Evolutionary conservation across 92 coral and sea anemone genomes (phyloP).

Genomic region (Palythoa heliodiscus): DNA sequence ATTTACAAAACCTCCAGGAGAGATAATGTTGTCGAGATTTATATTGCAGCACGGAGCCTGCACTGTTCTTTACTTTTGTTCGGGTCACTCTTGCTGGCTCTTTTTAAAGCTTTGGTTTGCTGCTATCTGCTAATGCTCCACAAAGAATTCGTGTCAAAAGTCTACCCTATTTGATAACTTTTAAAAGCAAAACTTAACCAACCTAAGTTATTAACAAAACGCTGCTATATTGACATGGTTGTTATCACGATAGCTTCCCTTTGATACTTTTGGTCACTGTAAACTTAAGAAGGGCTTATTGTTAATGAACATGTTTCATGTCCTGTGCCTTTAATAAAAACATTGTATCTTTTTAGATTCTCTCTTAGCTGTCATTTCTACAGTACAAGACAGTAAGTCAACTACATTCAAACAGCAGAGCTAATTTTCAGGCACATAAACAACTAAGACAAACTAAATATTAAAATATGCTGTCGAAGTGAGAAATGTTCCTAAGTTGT

Average conservation of each 20-base stretch:
- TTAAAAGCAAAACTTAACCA: too few relatives aligned
- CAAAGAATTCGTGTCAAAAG: neutral
- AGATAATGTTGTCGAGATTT: too few relatives aligned
- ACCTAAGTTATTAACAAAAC: too few relatives aligned
- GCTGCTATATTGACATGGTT: neutral
- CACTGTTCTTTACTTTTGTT: too few relatives aligned
- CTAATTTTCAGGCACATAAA: conserved; percentile 15
- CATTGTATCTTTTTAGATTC: neutral
- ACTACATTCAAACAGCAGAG: conserved; percentile 8
- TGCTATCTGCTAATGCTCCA: neutral
- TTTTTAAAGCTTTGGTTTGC: neutral
- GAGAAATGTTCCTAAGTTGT: neutral
- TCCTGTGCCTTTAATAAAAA: neutral
- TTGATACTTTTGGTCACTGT: neutral
- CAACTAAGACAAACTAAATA: neutral
- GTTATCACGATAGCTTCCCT: neutral
- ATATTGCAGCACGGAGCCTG: too few relatives aligned
- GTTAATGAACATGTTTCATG: neutral
- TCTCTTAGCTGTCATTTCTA: conserved; percentile 13
- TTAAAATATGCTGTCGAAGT: neutral
- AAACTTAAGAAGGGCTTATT: neutral
- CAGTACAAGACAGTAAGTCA: conserved; percentile 19
- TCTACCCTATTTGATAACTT: neutral
- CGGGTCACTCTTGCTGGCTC: neutral
- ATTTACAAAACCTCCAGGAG: too few relatives aligned